Percentiles rank a stretch among this genome's conserved stretches.
These are phyloP conservation scores for Drosophila kanapiae DNA, from an alignment of 1,140 invertebrate species.

Conservation along the genomic window DNA sequence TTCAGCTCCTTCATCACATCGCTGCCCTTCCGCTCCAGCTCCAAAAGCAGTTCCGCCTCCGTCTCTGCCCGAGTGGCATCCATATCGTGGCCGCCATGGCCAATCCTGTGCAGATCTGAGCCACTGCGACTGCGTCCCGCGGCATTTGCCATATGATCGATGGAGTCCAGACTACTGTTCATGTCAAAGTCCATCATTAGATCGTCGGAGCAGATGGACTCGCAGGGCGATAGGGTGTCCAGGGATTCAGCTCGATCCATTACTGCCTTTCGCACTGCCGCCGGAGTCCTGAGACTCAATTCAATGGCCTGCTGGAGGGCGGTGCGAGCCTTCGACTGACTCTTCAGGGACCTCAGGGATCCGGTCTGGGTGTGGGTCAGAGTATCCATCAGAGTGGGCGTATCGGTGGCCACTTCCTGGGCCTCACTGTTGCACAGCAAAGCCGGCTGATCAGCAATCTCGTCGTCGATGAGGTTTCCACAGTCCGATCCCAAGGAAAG, in stretches of 20 bases:
- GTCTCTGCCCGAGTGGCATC: slow-evolving; percentile 59
- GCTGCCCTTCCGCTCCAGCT: slow-evolving; percentile 86
- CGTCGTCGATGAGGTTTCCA: slow-evolving; percentile 93
- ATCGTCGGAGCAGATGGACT: slow-evolving; percentile 92
- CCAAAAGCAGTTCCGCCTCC: slow-evolving; percentile 86
- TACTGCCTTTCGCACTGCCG: slow-evolving; percentile 65
- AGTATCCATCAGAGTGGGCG: slow-evolving; percentile 78
- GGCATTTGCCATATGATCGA: slow-evolving; percentile 86
- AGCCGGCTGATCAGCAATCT: slow-evolving; percentile 95
- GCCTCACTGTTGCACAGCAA: slow-evolving; percentile 89
- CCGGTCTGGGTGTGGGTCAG: slow-evolving; percentile 64
- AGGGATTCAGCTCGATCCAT: slow-evolving; percentile 88
- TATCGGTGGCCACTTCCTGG: slow-evolving; percentile 69
- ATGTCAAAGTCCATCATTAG: slow-evolving; percentile 93
- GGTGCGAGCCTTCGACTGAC: slow-evolving; percentile 73
- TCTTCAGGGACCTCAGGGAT: slow-evolving; percentile 77
- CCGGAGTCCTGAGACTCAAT: slow-evolving; percentile 83
- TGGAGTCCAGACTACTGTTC: slow-evolving; percentile 90
- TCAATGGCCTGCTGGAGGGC: slow-evolving; percentile 81
- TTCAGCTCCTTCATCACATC: slow-evolving; percentile 87
- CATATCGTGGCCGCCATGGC: slow-evolving; percentile 66
- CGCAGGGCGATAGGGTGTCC: slow-evolving; percentile 91
- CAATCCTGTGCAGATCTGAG: slow-evolving; percentile 86
- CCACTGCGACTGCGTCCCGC: slow-evolving; percentile 84
- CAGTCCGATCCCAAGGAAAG: slow-evolving; percentile 89